These are phyloP conservation scores for Fratercula arctica DNA, from an alignment of 2,797 vertebrate genomes.

Conservation along the genomic window DNA sequence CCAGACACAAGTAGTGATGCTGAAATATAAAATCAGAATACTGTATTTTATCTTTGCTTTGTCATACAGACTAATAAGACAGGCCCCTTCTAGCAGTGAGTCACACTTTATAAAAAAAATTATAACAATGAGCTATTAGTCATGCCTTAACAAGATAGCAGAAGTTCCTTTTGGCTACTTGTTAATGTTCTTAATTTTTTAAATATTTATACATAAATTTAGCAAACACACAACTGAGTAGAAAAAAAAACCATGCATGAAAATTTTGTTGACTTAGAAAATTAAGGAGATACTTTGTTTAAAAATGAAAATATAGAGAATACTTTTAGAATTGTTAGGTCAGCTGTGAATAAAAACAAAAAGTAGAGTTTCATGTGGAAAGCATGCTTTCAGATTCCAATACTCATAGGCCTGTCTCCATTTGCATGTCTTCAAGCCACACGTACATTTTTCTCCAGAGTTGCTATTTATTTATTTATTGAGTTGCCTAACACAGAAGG, in stretches of 20 bases:
- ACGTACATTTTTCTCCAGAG: background rate
- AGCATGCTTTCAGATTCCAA: background rate
- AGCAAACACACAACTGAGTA: background rate
- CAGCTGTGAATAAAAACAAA: background rate
- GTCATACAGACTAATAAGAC: background rate
- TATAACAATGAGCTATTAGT: background rate
- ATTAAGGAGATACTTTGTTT: background rate
- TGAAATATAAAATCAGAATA: conserved; percentile 52
- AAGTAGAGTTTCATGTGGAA: background rate
- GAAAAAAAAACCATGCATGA: background rate
- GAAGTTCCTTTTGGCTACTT: background rate
- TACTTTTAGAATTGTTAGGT: background rate
- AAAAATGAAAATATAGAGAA: background rate
- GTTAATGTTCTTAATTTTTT: background rate
- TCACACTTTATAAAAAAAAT: background rate
- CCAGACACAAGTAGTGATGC: conserved; percentile 72
- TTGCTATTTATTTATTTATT: background rate
- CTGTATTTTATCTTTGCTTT: background rate
- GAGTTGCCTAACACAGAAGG: background rate
- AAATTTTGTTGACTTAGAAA: background rate
- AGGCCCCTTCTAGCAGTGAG: background rate
- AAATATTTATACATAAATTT: background rate
- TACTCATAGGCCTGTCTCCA: background rate
- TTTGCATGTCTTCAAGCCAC: background rate
- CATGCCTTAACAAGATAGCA: background rate